Evolutionary conservation across 2,888 invertebrate genomes (phyloP), one percentile per base, ranked within the genome.

Genomic region (Ceramica pisi): DNA sequence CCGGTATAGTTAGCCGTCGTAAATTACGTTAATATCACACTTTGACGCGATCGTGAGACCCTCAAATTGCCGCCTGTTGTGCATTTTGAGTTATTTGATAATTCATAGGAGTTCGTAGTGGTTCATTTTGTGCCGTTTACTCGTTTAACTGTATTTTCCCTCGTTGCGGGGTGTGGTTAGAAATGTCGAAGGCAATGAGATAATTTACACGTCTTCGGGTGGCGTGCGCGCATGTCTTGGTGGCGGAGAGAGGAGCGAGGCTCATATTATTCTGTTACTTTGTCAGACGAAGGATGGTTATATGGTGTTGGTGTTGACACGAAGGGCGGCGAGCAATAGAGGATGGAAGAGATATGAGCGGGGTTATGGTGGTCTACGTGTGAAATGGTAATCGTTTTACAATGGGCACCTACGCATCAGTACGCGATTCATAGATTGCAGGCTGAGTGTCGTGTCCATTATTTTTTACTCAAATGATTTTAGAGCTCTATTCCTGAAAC

Each of bases 11-110:
- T 94, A 92, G 88, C 75, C 83, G 83, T 86, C 84, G 88, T 92
- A 94, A 94, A 94, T 94, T 92, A 91, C 90, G 86, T 85, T 94
- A 94, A 94, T 94, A 91, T 91, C 88, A 88, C 90, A 85, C 89
- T 92, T 94, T 92, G 92, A 89, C 87, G 91, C 90, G 89, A 84
- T 90, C 90, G 92, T 90, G 91, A 91, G 90, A 81, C 90, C 88
- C 84, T 89, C 86, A 94, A 93, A 94, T 94, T 93, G 92, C 88
- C 75, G 88, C 87, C 89, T 91, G 90, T 91, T 91, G 81, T 86
- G 77, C 87, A 80, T 90, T 92, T 90, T 93, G 94, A 94, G 90
- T 93, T 93, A 94, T 93, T 91, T 89, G 90, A 91, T 92, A 91
- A 92, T 92, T 90, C 88, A 84, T 86, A 87, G 85, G 60, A 83